phyloP scores from a whole-genome alignment of 2,888 invertebrate genomes.

The Ethmia dodecea region DNA sequence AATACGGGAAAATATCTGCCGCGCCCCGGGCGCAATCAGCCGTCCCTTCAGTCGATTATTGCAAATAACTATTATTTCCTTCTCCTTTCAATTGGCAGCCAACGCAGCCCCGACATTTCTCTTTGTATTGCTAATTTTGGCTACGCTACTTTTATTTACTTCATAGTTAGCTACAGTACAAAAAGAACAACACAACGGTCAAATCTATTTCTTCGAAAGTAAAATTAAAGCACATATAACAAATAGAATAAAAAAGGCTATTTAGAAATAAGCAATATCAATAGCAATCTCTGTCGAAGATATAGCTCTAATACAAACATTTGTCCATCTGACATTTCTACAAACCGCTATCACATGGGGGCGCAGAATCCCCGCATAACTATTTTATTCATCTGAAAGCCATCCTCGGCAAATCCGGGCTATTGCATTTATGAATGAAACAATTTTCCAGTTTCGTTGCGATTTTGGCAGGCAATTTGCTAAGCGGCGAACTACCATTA shows the following conservation, averaged over 20 bases:
- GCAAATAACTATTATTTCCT: conserved; percentile 67
- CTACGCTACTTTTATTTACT: conserved; percentile 55
- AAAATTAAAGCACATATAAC: not conserved
- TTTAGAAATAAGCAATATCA: not conserved
- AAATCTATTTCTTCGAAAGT: not conserved
- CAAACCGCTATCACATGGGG: conserved; percentile 43
- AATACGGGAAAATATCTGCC: conserved; percentile 42
- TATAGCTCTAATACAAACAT: conserved; percentile 38
- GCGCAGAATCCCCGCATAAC: conserved; percentile 38
- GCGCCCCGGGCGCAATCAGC: conserved; percentile 68
- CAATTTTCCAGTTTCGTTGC: conserved; percentile 71
- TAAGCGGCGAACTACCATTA: conserved; percentile 61
- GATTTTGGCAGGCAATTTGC: conserved; percentile 68
- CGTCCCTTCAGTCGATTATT: conserved; percentile 71
- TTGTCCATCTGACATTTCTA: conserved; percentile 38
- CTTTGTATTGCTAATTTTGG: conserved; percentile 69
- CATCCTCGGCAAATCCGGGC: conserved; percentile 54
- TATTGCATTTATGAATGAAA: conserved; percentile 70
- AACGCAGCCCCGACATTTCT: conserved; percentile 34
- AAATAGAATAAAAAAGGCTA: not conserved
- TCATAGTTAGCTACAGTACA: no score
- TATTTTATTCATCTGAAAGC: conserved; percentile 63
- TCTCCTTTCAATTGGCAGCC: conserved; percentile 61
- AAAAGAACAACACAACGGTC: no score
- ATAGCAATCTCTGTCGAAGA: no score